A percentile compares a stretch with the other conserved stretches of the same genome.
These are phyloP conservation scores for Knipowitschia caucasica DNA, from an alignment of 2,797 vertebrate genomes.

Conservation along the genomic window DNA sequence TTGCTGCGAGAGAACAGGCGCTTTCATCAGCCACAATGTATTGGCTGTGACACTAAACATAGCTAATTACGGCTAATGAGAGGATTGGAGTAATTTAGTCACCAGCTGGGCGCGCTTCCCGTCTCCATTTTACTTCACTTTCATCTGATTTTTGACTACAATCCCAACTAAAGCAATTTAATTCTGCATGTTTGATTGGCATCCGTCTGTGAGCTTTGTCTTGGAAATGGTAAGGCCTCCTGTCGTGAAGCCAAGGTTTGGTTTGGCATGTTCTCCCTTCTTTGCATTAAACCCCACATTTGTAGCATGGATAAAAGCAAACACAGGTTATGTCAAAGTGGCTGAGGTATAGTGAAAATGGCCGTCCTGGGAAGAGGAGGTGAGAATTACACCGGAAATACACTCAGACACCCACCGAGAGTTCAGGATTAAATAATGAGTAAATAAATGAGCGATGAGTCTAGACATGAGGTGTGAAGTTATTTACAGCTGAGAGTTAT, in stretches of 20 bases:
- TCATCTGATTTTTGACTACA: conserved; percentile 19
- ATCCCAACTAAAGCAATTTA: neutral
- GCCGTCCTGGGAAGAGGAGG: conserved; percentile 27
- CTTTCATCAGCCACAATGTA: conserved; percentile 64
- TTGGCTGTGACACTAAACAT: conserved; percentile 69
- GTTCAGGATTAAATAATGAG: conserved; percentile 12
- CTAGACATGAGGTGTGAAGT: conserved; percentile 3
- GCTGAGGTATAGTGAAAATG: conserved; percentile 36
- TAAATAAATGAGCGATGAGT: conserved; percentile 7
- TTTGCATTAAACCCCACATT: conserved; percentile 49
- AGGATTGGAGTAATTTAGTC: conserved; percentile 64
- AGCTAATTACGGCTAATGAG: conserved; percentile 71
- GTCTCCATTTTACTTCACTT: conserved; percentile 28
- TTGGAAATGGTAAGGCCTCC: conserved; percentile 9
- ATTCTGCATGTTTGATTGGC: neutral
- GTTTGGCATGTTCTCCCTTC: conserved; percentile 45
- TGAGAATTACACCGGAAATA: conserved; percentile 34
- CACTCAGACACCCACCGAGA: conserved; percentile 31
- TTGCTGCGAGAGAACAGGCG: conserved; percentile 41
- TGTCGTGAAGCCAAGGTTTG: conserved; percentile 9
- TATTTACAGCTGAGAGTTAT: neutral
- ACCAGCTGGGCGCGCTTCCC: conserved; percentile 55
- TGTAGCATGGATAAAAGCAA: neutral
- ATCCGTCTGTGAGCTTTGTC: neutral
- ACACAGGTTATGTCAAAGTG: conserved; percentile 50